A percentile compares a stretch with the other conserved stretches of the same genome.
Evolutionary conservation across 1,140 invertebrate species (phyloP).

Genomic region (Chymomyza costata): DNA sequence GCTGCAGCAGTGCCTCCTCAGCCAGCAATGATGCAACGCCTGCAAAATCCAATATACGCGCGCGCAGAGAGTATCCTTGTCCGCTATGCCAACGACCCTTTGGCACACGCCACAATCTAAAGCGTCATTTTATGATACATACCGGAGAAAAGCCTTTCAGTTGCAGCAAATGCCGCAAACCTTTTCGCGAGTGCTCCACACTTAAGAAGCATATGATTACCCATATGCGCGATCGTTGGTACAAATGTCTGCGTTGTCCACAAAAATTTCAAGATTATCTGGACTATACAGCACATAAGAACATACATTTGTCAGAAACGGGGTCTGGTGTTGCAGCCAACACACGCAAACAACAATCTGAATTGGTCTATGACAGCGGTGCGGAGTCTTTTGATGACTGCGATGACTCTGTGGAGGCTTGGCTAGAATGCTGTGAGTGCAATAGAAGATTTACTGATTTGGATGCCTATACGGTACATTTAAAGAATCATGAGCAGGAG

Average conservation of each 20-base stretch:
- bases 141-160: slow-evolving; percentile 71
- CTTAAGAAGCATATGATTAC: slow-evolving; percentile 72
- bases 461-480: slow-evolving; percentile 58
- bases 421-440: slow-evolving; percentile 66
- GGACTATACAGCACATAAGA: slow-evolving; percentile 58
- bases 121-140: slow-evolving; percentile 72
- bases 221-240: slow-evolving; percentile 62
- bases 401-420: slow-evolving; percentile 53
- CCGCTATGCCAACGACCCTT: slow-evolving; percentile 65
- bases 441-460: slow-evolving; percentile 55
- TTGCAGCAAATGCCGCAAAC: slow-evolving; percentile 65
- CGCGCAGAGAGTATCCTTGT: slow-evolving; percentile 49
- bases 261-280: slow-evolving; percentile 59
- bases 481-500: slow-evolving; percentile 59
- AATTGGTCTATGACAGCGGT: too few relatives aligned
- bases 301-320: slow-evolving; percentile 21
- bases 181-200: slow-evolving; percentile 66
- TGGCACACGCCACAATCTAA: slow-evolving; percentile 70
- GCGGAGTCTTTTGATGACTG: slow-evolving; percentile 37
- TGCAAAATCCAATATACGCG: slow-evolving; percentile 11
- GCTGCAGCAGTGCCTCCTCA: slow-evolving; percentile 57
- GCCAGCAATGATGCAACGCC: slow-evolving; percentile 41
- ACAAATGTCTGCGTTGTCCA: slow-evolving; percentile 60
- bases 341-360: neutral
- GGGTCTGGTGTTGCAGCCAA: slow-evolving; percentile 1